Evolutionary conservation across 2,888 invertebrate genomes (phyloP), one percentile per base, ranked within the genome.

Genomic region (Agapostemon virescens): DNA sequence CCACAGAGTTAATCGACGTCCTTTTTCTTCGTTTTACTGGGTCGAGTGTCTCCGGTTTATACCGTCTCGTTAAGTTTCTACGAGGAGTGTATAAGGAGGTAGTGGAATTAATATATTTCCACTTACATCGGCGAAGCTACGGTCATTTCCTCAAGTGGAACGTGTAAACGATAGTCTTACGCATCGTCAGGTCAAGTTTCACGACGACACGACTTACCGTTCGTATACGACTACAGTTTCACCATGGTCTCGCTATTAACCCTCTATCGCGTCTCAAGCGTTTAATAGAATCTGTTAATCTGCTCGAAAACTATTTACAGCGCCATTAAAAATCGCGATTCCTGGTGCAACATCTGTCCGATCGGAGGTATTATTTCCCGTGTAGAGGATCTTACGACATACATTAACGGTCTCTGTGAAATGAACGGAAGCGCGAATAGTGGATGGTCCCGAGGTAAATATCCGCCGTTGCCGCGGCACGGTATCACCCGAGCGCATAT

Each of bases 401-500:
- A 49, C 49, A 49, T 49, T 49, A 49, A 49, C n/a, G 49, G n/a
- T 11, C n/a, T 11, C 11, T 49, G n/a, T 11, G 52, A 55, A 55
- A 55, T 26, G 55, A 55, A 55, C 55, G 55, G 55, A 55, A 55
- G 55, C 55, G 55, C 55, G 30, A 58, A 30, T 20, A 33, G 38
- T 26, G 6, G 36, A 23, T 36, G 26, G 26, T 55, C 36, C 36
- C 36, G 15, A 52, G 7, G 26, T n/a, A 17, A 63, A 68, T 69
- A 82, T 71, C 40, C 58, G 38, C 64, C 33, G 64, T 82, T 71
- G 73, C 40, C 71, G 61, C 55, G 64, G 15, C 71, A 45, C 55
- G 64, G 15, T 73, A 52, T 67, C 61, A 52, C 20, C 66, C 17
- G 36, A 40, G 63, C 68, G 70, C 26, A 49, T 69, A 74, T 74